Evolutionary conservation across 1,140 invertebrate genomes (phyloP).

Genomic region (Nixonia krombeini): DNA sequence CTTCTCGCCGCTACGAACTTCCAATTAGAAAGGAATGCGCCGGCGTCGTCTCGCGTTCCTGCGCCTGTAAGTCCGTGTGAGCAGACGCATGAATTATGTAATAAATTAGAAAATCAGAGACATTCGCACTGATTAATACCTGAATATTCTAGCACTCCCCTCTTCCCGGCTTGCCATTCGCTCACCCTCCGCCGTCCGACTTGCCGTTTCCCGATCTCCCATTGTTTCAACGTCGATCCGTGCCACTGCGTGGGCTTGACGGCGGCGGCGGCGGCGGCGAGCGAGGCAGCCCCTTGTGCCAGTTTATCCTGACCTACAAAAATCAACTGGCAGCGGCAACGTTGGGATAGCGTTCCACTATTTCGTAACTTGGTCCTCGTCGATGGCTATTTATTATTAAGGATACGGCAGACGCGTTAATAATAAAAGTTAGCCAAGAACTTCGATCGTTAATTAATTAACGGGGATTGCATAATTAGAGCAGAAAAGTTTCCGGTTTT

Average conservation of each 20-base stretch:
- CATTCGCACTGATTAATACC: constrained; percentile 39
- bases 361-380: too few relatives aligned
- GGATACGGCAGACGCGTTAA: too few relatives aligned
- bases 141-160: constrained; percentile 31
- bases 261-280: too few relatives aligned
- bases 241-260: neutral
- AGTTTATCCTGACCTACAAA: too few relatives aligned
- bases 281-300: too few relatives aligned
- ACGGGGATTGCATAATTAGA: too few relatives aligned
- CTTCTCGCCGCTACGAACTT: constrained; percentile 33
- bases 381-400: too few relatives aligned
- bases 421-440: too few relatives aligned
- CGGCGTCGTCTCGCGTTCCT: constrained; percentile 21
- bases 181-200: neutral
- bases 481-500: too few relatives aligned
- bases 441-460: too few relatives aligned
- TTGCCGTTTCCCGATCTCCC: neutral
- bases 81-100: constrained; percentile 55
- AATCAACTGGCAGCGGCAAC: too few relatives aligned
- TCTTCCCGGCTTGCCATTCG: neutral
- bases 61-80: constrained; percentile 10
- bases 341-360: too few relatives aligned
- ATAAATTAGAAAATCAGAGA: constrained; percentile 51
- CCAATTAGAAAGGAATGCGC: constrained; percentile 52
- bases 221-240: neutral